Evolutionary conservation across 2,113 vertebrate species (phyloP), one percentile per base, ranked within the genome.

Genomic region (Meriones unguiculatus): DNA sequence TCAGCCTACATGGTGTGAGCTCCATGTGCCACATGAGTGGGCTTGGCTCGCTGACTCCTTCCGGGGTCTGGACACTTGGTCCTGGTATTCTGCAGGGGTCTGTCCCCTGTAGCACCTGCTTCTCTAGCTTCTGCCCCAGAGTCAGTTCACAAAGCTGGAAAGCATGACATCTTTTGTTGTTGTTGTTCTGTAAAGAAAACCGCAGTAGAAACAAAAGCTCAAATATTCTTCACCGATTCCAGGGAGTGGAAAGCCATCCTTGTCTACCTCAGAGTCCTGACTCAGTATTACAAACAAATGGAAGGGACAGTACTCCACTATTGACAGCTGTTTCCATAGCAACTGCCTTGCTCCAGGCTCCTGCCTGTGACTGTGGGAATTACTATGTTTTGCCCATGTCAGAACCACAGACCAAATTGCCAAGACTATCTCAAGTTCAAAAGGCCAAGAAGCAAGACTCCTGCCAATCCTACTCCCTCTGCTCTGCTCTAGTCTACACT

Each of bases 31-130:
- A 18, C 30, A 22, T 50, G 32, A 12, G 64, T 46, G 52, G n/a
- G 35, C 11, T 38, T 4, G 46, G 46, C 46, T 46, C 46, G 46
- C 46, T 46, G 46, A 46, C 46, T 46, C 46, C 46, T 46, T 46
- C 46, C 5, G 46, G 46, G 41, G 13, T 8, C 38, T 22, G 28
- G 28, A 35, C 41, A 30, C 46, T 52, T 32, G 15, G 41, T 5
- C 9, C 28, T 28, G 62, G 62, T 35, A 13, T 41, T 6, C 41
- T 86, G 84, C 15, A 65, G 41, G 64, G 13, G 17, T 50, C 84
- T 86, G 38, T 67, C 64, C 6, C 25, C 11, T 38, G 6, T 11
- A 62, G 2, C 1, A 11, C 4, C 25, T 13, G 1, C 1, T 1
- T 22, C 38, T 50, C 84, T 7, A 22, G 64, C 28, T 67, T 65